Evolutionary conservation across 2,113 vertebrate species (phyloP), one percentile per base, ranked within the genome.

Genomic region (Callopanchax toddi): DNA sequence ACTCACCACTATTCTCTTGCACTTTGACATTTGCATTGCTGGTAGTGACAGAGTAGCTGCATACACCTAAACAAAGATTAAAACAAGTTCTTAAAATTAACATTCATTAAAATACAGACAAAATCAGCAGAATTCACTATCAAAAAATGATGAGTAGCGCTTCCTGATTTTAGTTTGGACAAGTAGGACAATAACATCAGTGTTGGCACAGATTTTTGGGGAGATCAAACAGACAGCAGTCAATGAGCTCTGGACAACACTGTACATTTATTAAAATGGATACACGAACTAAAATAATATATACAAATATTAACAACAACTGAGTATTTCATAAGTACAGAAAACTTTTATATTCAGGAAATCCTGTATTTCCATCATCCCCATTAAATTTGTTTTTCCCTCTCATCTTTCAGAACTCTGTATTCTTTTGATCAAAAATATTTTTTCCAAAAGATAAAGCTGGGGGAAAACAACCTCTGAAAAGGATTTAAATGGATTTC

Each of bases 1-100:
- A 82, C 89, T 86, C 50, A 92, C 92, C 91, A 1, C 52, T 13
- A 75, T 89, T 86, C 64, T 92, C 89, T 40, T 74, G 75, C 1
- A 89, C 89, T 5, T 1, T 32, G 29, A 91, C 64, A 1, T 72
- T 1, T 37, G 40, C 0, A 0, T 52, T 76, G 10, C 0, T 0
- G 43, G 78, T 77, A 3, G 34, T 57, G 61, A 90, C 91, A 1
- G 10, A 0, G 67, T 87, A 92, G 7, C 74, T 58, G 16, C 52
- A 54, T 1, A 62, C 70, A 73, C 74, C 92, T 93, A 76, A 2
- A 69, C 11, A 71, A 1, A 69, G 6, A 53, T 18, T 6, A 25
- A 54, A 65, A 65, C 3, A 45, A 17, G 5, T 15, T 17, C 46
- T 54, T 40, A 22, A 12, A 55, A 29, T 17, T 48, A 5, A 32